phyloP scores from a whole-genome alignment of 2,113 vertebrate species.

The Aegithalos caudatus region DNA sequence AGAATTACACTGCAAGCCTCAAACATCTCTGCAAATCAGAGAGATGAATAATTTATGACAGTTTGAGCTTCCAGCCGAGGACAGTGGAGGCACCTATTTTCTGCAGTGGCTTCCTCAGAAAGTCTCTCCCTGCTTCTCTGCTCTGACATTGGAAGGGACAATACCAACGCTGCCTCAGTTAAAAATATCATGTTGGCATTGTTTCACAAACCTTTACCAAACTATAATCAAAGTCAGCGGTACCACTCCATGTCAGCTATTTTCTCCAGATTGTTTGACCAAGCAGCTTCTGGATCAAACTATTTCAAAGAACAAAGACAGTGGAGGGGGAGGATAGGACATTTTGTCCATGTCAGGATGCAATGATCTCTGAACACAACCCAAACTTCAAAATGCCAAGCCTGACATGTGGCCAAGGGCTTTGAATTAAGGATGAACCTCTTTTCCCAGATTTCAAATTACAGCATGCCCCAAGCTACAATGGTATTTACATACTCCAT shows the following conservation, averaged over 20 bases:
- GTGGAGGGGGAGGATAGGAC: not conserved
- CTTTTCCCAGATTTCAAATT: not conserved
- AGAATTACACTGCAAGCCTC: not conserved
- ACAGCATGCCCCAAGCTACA: not conserved
- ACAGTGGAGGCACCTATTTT: not conserved
- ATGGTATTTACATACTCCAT: not conserved
- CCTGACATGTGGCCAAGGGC: not conserved
- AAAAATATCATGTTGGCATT: not conserved
- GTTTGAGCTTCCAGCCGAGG: not conserved
- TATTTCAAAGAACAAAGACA: not conserved
- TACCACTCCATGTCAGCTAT: not conserved
- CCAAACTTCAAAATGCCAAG: fast-evolving
- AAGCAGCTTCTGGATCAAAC: not conserved
- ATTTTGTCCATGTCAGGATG: not conserved
- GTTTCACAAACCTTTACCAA: not conserved
- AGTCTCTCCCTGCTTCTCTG: not conserved
- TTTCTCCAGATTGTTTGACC: not conserved
- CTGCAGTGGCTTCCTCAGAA: not conserved
- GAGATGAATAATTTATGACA: not conserved
- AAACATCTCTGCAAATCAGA: not conserved
- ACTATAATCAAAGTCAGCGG: not conserved
- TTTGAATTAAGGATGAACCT: not conserved
- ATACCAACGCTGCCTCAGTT: not conserved
- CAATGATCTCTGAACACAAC: not conserved
- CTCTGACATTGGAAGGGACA: not conserved